Conservation (phyloP, 2,797 vertebrate species). For the Argya squamiceps region DNA sequence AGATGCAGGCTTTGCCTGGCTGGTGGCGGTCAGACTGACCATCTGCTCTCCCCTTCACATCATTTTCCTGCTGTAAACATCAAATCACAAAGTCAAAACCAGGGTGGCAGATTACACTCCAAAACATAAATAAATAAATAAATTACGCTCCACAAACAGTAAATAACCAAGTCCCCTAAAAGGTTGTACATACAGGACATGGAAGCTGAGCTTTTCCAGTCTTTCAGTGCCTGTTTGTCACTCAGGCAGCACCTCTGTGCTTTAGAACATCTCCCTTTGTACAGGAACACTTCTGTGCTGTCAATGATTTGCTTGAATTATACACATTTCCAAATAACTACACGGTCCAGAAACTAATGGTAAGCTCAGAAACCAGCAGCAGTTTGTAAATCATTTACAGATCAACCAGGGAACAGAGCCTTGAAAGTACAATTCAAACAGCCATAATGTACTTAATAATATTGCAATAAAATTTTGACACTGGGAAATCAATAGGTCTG, state of each 20-base stretch:
- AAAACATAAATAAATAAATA: background rate
- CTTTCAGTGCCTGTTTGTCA: fast-evolving
- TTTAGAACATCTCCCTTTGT: background rate
- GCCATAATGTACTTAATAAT: background rate
- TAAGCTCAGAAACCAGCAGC: background rate
- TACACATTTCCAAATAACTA: conserved; percentile 1
- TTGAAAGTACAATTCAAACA: background rate
- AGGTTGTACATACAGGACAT: fast-evolving
- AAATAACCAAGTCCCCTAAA: background rate
- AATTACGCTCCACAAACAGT: background rate
- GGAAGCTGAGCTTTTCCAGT: background rate
- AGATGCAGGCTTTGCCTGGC: background rate
- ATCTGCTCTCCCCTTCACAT: background rate
- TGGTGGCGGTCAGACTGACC: background rate
- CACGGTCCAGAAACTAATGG: background rate
- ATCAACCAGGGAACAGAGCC: background rate
- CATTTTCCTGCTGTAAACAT: background rate
- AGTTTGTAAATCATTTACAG: conserved; percentile 58
- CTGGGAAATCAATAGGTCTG: conserved; percentile 44
- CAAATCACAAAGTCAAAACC: background rate
- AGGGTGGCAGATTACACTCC: background rate
- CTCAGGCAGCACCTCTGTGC: background rate
- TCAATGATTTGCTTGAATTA: conserved; percentile 40
- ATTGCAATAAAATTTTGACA: conserved; percentile 4
- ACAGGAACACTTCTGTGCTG: background rate